phyloP scores from a whole-genome alignment of 1,140 invertebrate species.

The Drosophila kepulauana region DNA sequence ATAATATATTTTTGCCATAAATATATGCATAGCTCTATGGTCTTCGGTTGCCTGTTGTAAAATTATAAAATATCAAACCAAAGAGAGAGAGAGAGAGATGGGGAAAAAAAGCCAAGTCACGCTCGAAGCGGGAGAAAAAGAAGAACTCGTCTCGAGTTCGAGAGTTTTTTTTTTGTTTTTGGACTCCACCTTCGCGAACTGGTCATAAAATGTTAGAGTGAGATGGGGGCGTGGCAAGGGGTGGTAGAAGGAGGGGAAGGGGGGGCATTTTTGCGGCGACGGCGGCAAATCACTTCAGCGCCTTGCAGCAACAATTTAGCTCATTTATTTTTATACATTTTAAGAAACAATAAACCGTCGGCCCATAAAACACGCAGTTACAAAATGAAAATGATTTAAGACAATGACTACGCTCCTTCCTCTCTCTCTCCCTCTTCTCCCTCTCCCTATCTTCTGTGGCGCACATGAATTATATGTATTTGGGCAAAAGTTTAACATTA shows the following conservation, averaged over 20 bases:
- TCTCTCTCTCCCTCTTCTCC: not conserved
- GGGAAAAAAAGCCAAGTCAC: slow-evolving; percentile 57
- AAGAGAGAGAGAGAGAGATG: not conserved
- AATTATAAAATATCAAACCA: slow-evolving; percentile 29
- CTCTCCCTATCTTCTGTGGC: too few species aligned
- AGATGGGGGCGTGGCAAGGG: not conserved
- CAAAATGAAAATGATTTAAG: slow-evolving; percentile 83
- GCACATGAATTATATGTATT: slow-evolving; percentile 49
- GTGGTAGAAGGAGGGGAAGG: not conserved
- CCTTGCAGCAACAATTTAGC: slow-evolving; percentile 59
- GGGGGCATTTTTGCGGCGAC: slow-evolving; percentile 40
- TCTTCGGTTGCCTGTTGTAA: not conserved
- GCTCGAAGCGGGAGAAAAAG: slow-evolving; percentile 31
- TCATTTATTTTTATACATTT: slow-evolving; percentile 82
- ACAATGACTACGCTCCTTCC: slow-evolving; percentile 41
- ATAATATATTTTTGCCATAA: slow-evolving; percentile 79
- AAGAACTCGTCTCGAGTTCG: not conserved
- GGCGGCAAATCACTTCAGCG: slow-evolving; percentile 68
- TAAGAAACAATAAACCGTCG: slow-evolving; percentile 83
- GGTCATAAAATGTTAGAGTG: slow-evolving; percentile 57
- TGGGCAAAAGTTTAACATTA: slow-evolving; percentile 54
- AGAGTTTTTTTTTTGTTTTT: not conserved
- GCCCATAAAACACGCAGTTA: slow-evolving; percentile 80
- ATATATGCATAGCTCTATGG: slow-evolving; percentile 58
- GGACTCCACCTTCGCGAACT: slow-evolving; percentile 7